Percentiles rank a stretch among this genome's conserved stretches.
Evolutionary conservation across 1,140 invertebrate genomes (phyloP).

Genomic region (Drosophila yakuba): DNA sequence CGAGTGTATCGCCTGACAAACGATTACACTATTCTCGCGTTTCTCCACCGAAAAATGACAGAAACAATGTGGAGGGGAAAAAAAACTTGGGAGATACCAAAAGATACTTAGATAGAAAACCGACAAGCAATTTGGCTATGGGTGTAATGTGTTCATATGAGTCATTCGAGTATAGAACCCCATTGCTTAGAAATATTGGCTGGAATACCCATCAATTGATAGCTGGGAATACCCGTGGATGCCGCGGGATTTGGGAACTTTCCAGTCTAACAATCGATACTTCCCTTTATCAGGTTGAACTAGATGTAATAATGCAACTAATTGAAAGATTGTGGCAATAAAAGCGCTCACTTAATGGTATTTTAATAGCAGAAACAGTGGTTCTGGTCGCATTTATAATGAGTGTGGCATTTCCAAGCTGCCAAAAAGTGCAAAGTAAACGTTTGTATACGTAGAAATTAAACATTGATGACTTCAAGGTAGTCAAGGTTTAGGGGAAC

Average conservation of each 20-base stretch:
- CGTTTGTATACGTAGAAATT: not conserved
- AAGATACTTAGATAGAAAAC: conserved; percentile 23
- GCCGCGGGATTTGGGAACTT: not conserved
- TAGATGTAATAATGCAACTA: too few relatives aligned
- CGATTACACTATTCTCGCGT: conserved; percentile 27
- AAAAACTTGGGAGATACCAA: conserved; percentile 19
- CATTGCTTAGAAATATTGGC: not conserved
- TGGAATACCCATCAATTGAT: not conserved
- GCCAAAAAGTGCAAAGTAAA: not conserved
- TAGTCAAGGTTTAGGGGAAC: not conserved
- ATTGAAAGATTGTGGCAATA: too few relatives aligned
- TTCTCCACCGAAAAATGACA: conserved; percentile 4
- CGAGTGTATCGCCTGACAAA: conserved; percentile 22
- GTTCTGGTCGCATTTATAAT: not conserved
- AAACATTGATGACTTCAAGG: not conserved
- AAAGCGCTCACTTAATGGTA: not conserved
- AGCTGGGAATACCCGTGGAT: conserved; percentile 7
- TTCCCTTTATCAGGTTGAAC: not conserved
- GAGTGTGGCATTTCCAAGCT: conserved; percentile 1
- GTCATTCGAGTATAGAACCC: conserved; percentile 10
- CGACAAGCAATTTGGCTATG: conserved; percentile 13
- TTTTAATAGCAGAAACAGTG: not conserved
- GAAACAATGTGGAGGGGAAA: conserved; percentile 2
- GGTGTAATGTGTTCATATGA: not conserved
- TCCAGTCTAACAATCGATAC: conserved; percentile 1